phyloP scores from a whole-genome alignment of 2,888 invertebrate genomes.

The Andrena haemorrhoa region DNA sequence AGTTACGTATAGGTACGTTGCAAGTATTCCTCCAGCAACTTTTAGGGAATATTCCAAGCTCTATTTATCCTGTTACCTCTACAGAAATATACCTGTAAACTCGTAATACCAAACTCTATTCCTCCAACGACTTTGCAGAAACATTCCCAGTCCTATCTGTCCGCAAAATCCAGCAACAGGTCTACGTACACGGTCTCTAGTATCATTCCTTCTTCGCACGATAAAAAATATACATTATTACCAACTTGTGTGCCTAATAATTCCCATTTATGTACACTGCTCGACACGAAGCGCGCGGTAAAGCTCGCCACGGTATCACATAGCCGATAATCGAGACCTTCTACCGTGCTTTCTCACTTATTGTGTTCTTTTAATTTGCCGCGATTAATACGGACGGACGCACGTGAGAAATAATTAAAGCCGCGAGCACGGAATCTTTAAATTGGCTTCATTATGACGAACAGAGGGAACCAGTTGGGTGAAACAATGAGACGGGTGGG shows the following conservation, averaged over 20 bases:
- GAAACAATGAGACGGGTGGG: background rate
- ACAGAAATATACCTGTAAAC: no score
- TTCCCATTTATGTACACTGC: background rate
- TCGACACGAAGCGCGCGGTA: constrained; percentile 1
- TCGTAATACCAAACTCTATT: no score
- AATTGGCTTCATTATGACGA: constrained; percentile 35
- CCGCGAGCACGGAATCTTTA: constrained; percentile 17
- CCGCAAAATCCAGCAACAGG: no score
- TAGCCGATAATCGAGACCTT: constrained; percentile 33
- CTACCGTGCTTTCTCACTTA: constrained; percentile 19
- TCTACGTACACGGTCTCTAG: no score
- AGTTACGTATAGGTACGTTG: no score
- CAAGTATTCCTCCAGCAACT: no score
- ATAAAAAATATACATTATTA: background rate
- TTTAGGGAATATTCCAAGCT: no score
- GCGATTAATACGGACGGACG: constrained; percentile 21
- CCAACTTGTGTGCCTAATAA: constrained; percentile 1
- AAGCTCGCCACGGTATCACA: constrained; percentile 10
- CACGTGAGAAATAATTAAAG: constrained; percentile 42
- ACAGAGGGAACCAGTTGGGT: background rate
- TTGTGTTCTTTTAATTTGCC: constrained; percentile 35
- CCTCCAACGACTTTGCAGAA: no score
- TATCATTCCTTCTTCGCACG: background rate
- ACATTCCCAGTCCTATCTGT: no score
- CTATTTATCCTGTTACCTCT: no score